Evolutionary conservation across 2,888 invertebrate species (phyloP).

Genomic region (Meganola albula): DNA sequence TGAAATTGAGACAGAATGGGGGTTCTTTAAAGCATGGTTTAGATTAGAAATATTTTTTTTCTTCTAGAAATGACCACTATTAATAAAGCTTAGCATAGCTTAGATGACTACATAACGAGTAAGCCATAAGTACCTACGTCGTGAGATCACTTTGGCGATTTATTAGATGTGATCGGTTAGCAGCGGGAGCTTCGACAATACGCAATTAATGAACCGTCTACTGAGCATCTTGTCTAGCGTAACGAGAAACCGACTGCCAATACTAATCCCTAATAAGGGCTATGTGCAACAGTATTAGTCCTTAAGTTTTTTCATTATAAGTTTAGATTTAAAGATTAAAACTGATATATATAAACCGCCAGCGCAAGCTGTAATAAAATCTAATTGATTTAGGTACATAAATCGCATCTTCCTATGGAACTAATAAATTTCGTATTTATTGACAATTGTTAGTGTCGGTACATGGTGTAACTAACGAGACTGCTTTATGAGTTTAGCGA

Average conservation of each 20-base stretch:
- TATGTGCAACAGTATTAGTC: conserved; percentile 24
- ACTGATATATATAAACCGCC: not conserved
- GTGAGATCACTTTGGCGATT: conserved; percentile 48
- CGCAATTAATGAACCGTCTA: conserved; percentile 60
- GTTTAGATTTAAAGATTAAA: not conserved
- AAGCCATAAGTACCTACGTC: conserved; percentile 48
- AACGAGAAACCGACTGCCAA: conserved; percentile 47
- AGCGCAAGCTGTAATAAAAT: not conserved
- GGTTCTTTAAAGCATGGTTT: too few species aligned
- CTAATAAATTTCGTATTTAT: conserved; percentile 23
- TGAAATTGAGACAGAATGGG: too few species aligned
- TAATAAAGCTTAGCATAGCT: conserved; percentile 30
- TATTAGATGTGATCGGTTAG: conserved; percentile 45
- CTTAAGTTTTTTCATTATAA: too few species aligned
- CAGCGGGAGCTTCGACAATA: conserved; percentile 52
- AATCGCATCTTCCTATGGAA: conserved; percentile 9
- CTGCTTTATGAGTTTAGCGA: conserved; percentile 35
- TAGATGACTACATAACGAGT: conserved; percentile 26
- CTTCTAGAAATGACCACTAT: too few species aligned
- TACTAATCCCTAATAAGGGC: conserved; percentile 61
- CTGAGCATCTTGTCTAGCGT: conserved; percentile 45
- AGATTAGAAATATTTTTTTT: too few species aligned
- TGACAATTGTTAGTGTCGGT: conserved; percentile 19
- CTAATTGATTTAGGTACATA: conserved; percentile 16
- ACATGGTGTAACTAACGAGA: conserved; percentile 31